phyloP scores from a whole-genome alignment of 2,797 vertebrate species.

The Gorsachius magnificus region DNA sequence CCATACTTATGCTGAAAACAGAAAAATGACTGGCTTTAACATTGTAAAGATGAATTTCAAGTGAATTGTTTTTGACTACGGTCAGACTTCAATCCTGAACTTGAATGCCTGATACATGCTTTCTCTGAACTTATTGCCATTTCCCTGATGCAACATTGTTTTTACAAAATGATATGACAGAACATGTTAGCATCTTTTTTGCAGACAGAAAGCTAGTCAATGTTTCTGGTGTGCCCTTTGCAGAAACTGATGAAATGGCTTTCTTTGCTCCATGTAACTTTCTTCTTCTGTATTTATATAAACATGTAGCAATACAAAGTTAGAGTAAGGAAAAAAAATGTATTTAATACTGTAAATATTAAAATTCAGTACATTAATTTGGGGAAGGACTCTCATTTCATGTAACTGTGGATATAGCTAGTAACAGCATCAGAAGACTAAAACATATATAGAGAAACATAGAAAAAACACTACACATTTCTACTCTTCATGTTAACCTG shows the following conservation, averaged over 20 bases:
- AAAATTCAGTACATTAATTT: background rate
- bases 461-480: background rate
- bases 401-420: background rate
- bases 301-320: background rate
- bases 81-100: background rate
- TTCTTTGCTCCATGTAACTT: background rate
- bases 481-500: background rate
- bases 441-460: background rate
- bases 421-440: background rate
- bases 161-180: background rate
- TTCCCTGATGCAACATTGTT: background rate
- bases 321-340: background rate
- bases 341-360: background rate
- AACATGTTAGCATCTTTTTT: background rate
- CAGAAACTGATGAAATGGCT: background rate
- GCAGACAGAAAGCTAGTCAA: background rate
- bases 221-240: background rate
- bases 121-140: background rate
- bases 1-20: background rate
- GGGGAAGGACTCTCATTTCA: background rate
- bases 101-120: background rate
- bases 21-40: background rate
- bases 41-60: background rate
- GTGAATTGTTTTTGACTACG: background rate
- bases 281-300: background rate